phyloP scores from a whole-genome alignment of 2,888 invertebrate genomes.

The Pyralis farinalis region DNA sequence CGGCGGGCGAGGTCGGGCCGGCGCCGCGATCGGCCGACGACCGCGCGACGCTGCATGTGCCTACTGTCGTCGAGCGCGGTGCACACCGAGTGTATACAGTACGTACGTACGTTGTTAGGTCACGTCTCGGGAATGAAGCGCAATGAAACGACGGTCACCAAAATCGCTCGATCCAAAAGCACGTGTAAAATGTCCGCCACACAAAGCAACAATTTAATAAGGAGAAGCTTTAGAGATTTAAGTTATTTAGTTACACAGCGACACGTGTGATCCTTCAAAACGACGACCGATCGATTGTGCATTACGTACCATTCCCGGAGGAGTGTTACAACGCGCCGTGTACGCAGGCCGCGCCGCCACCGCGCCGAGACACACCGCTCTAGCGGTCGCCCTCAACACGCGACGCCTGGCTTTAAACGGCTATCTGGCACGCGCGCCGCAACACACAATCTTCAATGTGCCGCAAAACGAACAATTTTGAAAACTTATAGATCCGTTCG shows the following conservation, averaged over 20 bases:
- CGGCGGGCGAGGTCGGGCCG: neutral
- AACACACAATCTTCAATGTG: neutral
- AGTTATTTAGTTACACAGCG: no score
- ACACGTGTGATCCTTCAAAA: no score
- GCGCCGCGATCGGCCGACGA: conserved; percentile 9
- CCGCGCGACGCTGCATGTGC: conserved; percentile 14
- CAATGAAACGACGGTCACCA: no score
- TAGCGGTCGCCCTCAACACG: conserved; percentile 30
- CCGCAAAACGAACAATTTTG: no score
- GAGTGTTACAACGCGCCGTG: conserved; percentile 28
- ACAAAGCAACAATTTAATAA: no score
- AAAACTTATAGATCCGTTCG: no score
- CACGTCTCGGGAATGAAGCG: conserved; percentile 10
- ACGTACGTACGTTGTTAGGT: conserved; percentile 16
- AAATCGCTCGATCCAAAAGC: no score
- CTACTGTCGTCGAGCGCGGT: conserved; percentile 28
- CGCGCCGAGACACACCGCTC: conserved; percentile 32
- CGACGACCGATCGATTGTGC: no score
- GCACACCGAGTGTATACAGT: conserved; percentile 25
- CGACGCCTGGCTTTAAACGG: conserved; percentile 14
- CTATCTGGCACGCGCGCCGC: neutral
- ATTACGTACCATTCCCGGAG: neutral
- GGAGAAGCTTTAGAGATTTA: no score
- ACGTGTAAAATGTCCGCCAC: no score
- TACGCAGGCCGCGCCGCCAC: conserved; percentile 52